A percentile compares a stretch with the other conserved stretches of the same genome.
Conservation (phyloP, 2,113 vertebrate genomes). For the Catagonus wagneri region DNA sequence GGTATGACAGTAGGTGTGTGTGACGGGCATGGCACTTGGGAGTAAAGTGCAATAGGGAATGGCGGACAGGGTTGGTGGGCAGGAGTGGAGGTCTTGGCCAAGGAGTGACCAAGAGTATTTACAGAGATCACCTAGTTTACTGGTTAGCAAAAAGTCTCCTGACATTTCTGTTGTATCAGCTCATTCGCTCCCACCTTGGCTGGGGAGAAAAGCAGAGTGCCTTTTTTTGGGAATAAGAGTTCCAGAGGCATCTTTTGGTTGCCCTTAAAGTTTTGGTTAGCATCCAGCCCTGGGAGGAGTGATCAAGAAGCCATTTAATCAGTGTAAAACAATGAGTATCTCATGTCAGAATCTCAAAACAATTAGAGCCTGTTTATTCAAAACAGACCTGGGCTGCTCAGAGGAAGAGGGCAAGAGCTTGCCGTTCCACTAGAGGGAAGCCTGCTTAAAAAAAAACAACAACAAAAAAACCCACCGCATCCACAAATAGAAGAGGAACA, state of each 20-base stretch:
- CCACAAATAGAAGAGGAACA: constrained; percentile 26
- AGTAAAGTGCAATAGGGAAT: neutral
- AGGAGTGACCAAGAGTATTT: neutral
- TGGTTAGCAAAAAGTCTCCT: neutral
- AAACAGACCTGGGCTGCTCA: constrained; percentile 65
- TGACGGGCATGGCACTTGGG: neutral
- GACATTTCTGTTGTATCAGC: neutral
- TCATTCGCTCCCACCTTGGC: neutral
- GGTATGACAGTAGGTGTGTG: neutral
- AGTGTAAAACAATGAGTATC: constrained; percentile 68
- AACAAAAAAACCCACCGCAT: too few relatives aligned
- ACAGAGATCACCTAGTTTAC: neutral
- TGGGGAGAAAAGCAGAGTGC: constrained; percentile 6
- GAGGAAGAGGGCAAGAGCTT: neutral
- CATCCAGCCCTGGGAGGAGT: neutral
- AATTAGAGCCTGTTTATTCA: constrained; percentile 68
- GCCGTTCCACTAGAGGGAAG: constrained; percentile 46
- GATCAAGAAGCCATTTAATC: constrained; percentile 67
- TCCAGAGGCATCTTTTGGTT: constrained; percentile 66
- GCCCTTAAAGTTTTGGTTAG: constrained; percentile 37
- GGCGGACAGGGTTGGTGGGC: neutral
- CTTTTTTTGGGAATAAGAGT: constrained; percentile 38
- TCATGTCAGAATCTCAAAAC: constrained; percentile 74
- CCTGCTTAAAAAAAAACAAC: constrained; percentile 19
- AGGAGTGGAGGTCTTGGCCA: neutral